Evolutionary conservation across 2,113 vertebrate genomes (phyloP).

Genomic region (Pedetes capensis): DNA sequence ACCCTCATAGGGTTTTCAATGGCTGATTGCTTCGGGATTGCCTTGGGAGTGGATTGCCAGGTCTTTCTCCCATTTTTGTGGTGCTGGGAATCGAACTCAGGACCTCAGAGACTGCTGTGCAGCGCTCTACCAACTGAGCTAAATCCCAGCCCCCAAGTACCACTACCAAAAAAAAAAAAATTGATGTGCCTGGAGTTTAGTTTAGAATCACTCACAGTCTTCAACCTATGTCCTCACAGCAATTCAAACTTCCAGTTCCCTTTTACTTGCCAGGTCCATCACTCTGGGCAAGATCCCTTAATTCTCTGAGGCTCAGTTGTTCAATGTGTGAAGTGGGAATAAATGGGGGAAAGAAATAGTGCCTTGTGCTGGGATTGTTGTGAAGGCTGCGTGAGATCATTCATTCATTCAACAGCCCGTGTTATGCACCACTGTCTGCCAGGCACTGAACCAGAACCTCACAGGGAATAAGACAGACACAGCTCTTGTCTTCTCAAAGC

Average conservation of each 20-base stretch:
- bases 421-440: not conserved
- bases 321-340: not conserved
- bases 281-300: not conserved
- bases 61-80: too few relatives aligned
- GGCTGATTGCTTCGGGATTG: too few relatives aligned
- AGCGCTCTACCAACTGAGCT: too few relatives aligned
- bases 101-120: too few relatives aligned
- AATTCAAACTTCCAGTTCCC: not conserved
- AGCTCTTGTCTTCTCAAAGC: not conserved
- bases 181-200: not conserved
- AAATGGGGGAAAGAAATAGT: not conserved
- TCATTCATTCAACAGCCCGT: not conserved
- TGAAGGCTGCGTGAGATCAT: not conserved
- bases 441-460: not conserved
- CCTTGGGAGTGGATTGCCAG: too few relatives aligned
- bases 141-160: too few relatives aligned
- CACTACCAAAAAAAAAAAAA: constrained; percentile 5
- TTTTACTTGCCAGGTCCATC: not conserved
- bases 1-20: too few relatives aligned
- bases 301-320: not conserved
- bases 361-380: not conserved
- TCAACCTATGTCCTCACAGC: not conserved
- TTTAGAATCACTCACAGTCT: not conserved
- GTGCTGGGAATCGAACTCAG: too few relatives aligned
- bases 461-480: not conserved